A percentile compares a stretch with the other conserved stretches of the same genome.
Evolutionary conservation across 2,888 invertebrate species (phyloP).

Genomic region (Nymphalis urticae): DNA sequence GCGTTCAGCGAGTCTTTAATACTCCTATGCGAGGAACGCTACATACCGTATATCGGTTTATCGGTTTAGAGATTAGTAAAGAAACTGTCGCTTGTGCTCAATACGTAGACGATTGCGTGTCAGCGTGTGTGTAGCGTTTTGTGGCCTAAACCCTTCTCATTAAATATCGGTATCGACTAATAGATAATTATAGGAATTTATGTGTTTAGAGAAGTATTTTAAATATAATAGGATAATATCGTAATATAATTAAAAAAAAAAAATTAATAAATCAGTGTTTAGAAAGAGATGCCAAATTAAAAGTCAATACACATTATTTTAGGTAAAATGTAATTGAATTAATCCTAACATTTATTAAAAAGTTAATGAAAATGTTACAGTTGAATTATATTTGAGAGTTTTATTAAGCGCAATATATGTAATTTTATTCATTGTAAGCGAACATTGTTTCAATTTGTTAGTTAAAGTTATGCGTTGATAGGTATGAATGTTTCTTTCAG

Average conservation of each 20-base stretch:
- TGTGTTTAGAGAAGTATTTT: constrained; percentile 82
- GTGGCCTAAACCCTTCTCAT: constrained; percentile 76
- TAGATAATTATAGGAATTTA: constrained; percentile 80
- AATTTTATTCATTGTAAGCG: constrained; percentile 81
- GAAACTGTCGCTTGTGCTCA: constrained; percentile 56
- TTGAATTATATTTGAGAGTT: constrained; percentile 82
- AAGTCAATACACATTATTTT: constrained; percentile 85
- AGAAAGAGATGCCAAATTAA: constrained; percentile 84
- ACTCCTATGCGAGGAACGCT: constrained; percentile 53
- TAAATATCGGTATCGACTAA: constrained; percentile 77
- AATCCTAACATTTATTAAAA: constrained; percentile 80
- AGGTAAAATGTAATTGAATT: constrained; percentile 81
- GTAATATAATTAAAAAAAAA: constrained; percentile 70
- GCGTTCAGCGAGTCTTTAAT: too few relatives aligned
- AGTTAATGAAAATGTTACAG: constrained; percentile 80
- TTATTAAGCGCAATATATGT: constrained; percentile 80
- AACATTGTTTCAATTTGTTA: constrained; percentile 81
- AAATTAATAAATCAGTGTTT: constrained; percentile 76
- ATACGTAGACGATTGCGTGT: constrained; percentile 50
- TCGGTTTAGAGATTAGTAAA: constrained; percentile 5
- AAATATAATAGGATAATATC: constrained; percentile 78
- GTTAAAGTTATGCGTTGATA: constrained; percentile 80
- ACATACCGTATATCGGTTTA: constrained; percentile 46
- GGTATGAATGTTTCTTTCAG: constrained; percentile 69
- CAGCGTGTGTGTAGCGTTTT: constrained; percentile 66